A percentile compares a stretch with the other conserved stretches of the same genome.
Conservation (phyloP, 2,113 vertebrate genomes). For the Esox niger region DNA sequence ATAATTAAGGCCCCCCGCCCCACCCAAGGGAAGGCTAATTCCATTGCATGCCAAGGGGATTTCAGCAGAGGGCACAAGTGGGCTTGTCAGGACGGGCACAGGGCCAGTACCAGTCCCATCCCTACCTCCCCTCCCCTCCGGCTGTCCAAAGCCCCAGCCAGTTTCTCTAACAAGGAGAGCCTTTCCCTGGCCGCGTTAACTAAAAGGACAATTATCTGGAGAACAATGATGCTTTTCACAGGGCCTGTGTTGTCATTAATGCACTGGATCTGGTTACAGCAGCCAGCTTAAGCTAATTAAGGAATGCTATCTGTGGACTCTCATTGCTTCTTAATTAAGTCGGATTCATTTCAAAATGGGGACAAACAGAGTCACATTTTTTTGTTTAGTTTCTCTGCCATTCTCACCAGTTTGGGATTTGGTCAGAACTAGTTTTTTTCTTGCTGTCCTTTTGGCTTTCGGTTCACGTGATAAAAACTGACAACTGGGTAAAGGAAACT, state of each 20-base stretch:
- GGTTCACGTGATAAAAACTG: constrained; percentile 18
- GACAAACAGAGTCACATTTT: constrained; percentile 53
- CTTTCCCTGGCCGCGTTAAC: constrained; percentile 74
- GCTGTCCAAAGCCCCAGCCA: constrained; percentile 73
- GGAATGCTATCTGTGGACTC: constrained; percentile 76
- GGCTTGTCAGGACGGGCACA: constrained; percentile 73
- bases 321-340: constrained; percentile 80
- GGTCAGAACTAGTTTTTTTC: constrained; percentile 29
- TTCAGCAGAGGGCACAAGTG: constrained; percentile 78
- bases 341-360: constrained; percentile 71
- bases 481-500: constrained; percentile 11
- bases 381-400: constrained; percentile 16
- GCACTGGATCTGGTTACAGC: constrained; percentile 79
- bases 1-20: constrained; percentile 75
- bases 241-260: constrained; percentile 79
- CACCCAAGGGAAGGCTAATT: constrained; percentile 76
- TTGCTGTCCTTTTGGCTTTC: constrained; percentile 19
- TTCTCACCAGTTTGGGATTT: constrained; percentile 18
- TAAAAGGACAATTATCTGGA: constrained; percentile 84
- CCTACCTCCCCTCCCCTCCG: constrained; percentile 67
- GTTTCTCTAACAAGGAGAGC: constrained; percentile 76
- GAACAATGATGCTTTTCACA: constrained; percentile 83
- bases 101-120: constrained; percentile 71
- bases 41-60: constrained; percentile 75
- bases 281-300: constrained; percentile 79